Base-by-base conservation (phyloP, 2,797 vertebrate species). In the Muraenolepis orangiensis region DNA sequence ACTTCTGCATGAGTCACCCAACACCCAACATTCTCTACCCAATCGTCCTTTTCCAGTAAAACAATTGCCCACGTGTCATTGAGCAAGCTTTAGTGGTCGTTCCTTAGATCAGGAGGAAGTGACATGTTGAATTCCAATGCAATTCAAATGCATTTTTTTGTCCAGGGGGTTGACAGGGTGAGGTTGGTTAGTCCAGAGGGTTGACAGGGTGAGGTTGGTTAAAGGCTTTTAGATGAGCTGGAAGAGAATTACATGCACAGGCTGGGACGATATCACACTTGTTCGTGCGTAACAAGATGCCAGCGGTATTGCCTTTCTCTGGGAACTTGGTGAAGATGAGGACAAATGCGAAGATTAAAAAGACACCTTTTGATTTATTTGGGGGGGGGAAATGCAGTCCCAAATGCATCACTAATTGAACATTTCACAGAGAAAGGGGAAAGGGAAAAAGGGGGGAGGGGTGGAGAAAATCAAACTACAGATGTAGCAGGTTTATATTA, bases 41-140 rank as follows among this genome's bases (percentile, higher is more conserved):
- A 14, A 46, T 46, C 14, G 2, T 14, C 16, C 40, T 46, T 18
- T 46, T 16, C 2, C 40, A 16, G 13, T 46, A 46, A 83, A 86
- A 89, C 92, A 90, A 92, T 90, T 85, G 77, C 88, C 73, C 1
- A 81, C 70, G 89, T 86, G 91, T 93, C 91, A 91, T 91, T 92
- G 91, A 91, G 85, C 91, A 87, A 84, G 81, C 86, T 91, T 91
- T 92, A 94, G 93, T 90, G 89, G 91, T 93, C 89, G 90, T 88
- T 87, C 76, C 30, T 84, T 81, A 85, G 84, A 91, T 87, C 84
- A 90, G 84, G 85, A 81, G 82, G 90, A 90, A 91, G 90, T 89
- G 85, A 82, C 36, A 38, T 12, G 36, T 38, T 38, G 36, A 38
- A 38, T 38, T 38, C 36, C 36, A 12, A 38, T 78, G 83, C 86